Evolutionary conservation across 1,140 invertebrate species (phyloP), one percentile per base, ranked within the genome.

Genomic region (Drosophila kanapiae): DNA sequence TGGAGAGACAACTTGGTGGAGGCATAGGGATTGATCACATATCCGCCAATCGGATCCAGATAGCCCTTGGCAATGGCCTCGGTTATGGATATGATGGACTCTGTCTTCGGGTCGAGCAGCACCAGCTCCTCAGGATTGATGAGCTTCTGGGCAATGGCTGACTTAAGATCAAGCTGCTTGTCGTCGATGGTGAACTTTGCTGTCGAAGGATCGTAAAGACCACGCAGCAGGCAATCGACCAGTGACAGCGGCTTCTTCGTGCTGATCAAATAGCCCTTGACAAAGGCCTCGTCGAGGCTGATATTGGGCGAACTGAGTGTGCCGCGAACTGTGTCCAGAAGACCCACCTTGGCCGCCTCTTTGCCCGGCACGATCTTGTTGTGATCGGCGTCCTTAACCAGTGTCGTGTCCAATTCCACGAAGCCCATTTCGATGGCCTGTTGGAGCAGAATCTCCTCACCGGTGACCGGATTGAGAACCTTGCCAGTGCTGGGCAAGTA

Each of bases 151-250:
- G 95, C 94, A 49, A 98, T 96, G 9, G 97, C 97, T 76, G 97
- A 95, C 59, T 97, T 95, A 6, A 99, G 92, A 23, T 96, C 97
- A 72, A 97, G 94, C 48, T 94, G 94, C 49, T 95, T 94, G 29
- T 95, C 95, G 77, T 97, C 96, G 47, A 96, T 95, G 33, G 95
- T 95, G 61, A 96, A 95, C 49, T 96, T 95, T 6, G 97, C 97
- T 56, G 96, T 96, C 51, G 95, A 94, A 0, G 95, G 93, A 92
- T 98, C 95, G 92, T 98, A 98, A 60, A 97, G 94, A 62, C 97
- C 96, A 93, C 96, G 95, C 42, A 97, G 95, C 49, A 99, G 93
- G 51, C 97, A 96, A 94, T 99, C 97, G 92, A 97, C 96, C 38
- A 99, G 93, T 3, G 96, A 96, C 94, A 95, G 96, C 8, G 96